phyloP scores from a whole-genome alignment of 2,113 vertebrate genomes.

The Sterrhoptilus dennistouni region DNA sequence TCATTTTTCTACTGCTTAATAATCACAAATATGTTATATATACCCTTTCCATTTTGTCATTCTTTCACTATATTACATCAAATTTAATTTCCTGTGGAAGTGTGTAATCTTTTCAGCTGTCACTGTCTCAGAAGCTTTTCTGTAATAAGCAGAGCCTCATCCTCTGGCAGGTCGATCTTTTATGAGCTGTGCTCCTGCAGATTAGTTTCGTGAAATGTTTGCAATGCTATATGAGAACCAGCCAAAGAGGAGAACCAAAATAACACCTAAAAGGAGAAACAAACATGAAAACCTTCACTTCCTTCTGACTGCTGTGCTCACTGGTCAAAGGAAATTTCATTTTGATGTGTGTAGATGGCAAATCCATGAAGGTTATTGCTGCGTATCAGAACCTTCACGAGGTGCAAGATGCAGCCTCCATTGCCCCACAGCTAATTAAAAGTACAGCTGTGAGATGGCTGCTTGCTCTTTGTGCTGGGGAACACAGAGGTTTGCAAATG shows the following conservation, averaged over 20 bases:
- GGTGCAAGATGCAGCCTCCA: neutral
- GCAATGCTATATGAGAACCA: neutral
- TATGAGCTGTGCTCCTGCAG: conserved; percentile 28
- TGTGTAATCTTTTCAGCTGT: conserved; percentile 30
- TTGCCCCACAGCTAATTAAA: conserved; percentile 1
- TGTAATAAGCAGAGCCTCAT: conserved; percentile 18
- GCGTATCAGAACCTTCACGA: neutral
- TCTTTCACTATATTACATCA: conserved; percentile 33
- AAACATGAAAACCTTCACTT: neutral
- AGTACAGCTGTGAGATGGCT: neutral
- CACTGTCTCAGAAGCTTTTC: conserved; percentile 37
- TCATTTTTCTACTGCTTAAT: conserved; percentile 32
- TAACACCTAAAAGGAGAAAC: conserved; percentile 10
- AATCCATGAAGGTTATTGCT: neutral
- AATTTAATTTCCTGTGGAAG: conserved; percentile 63
- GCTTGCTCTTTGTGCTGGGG: neutral
- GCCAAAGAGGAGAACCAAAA: conserved; percentile 10
- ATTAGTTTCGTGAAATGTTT: conserved; percentile 42
- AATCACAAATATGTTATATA: neutral
- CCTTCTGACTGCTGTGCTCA: neutral
- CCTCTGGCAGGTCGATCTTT: neutral
- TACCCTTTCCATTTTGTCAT: conserved; percentile 20
- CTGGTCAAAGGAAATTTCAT: neutral
- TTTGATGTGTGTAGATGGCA: neutral
- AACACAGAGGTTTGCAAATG: neutral